phyloP scores from a whole-genome alignment of 2,113 vertebrate genomes.

The Zingel zingel region DNA sequence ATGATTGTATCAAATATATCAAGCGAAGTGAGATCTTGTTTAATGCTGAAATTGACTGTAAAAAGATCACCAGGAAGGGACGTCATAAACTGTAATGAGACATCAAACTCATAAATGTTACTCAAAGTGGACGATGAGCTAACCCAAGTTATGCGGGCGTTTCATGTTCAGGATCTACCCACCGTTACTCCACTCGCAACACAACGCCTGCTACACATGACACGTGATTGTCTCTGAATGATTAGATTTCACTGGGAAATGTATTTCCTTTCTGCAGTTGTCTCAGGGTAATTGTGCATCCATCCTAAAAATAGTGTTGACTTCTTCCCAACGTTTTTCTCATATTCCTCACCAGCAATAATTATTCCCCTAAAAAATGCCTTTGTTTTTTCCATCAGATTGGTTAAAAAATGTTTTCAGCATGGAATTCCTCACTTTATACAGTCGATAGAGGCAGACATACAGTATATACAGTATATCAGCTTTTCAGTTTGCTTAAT shows the following conservation, averaged over 20 bases:
- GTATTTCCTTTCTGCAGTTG: constrained; percentile 67
- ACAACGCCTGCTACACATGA: constrained; percentile 45
- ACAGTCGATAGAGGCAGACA: background rate
- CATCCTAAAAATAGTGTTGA: constrained; percentile 52
- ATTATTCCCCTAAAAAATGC: background rate
- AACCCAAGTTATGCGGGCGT: constrained; percentile 39
- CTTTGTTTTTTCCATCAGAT: background rate
- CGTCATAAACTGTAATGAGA: constrained; percentile 46
- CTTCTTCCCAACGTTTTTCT: constrained; percentile 31
- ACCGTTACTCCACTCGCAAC: constrained; percentile 30
- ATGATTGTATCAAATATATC: constrained; percentile 57
- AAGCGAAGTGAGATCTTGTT: constrained; percentile 55
- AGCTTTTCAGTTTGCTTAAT: constrained; percentile 4
- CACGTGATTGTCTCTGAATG: constrained; percentile 43
- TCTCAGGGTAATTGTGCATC: constrained; percentile 43
- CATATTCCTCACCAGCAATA: constrained; percentile 19
- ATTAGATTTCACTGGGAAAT: constrained; percentile 75
- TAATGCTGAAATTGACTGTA: constrained; percentile 43
- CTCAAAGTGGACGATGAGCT: constrained; percentile 35
- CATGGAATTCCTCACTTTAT: background rate
- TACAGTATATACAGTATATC: background rate
- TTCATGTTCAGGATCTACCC: constrained; percentile 26
- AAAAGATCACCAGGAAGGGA: constrained; percentile 32
- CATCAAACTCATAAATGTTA: constrained; percentile 42
- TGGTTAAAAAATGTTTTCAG: background rate